A percentile compares a stretch with the other conserved stretches of the same genome.
Evolutionary conservation across 1,140 invertebrate species (phyloP).

Genomic region (Odontomachus brunneus): DNA sequence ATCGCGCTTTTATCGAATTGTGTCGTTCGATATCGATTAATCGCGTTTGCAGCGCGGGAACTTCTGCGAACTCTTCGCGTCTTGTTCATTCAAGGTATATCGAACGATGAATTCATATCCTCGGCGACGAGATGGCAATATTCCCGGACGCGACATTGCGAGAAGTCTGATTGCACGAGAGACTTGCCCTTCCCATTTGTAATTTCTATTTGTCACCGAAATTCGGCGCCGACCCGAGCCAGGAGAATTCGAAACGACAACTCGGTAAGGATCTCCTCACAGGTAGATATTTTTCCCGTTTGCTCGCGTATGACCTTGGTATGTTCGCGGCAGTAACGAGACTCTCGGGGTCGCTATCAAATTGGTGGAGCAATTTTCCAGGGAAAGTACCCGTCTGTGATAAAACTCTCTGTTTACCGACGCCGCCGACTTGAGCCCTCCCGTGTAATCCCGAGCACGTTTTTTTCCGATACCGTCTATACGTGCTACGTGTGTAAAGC

Average conservation of each 20-base stretch:
- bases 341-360: conserved; percentile 48
- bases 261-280: conserved; percentile 19
- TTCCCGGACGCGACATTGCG: too few species aligned
- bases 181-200: neutral
- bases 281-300: conserved; percentile 43
- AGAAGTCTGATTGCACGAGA: too few species aligned
- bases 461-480: conserved; percentile 59
- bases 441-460: conserved; percentile 55
- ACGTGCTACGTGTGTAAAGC: conserved; percentile 57
- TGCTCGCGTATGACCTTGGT: conserved; percentile 14
- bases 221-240: neutral
- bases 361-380: conserved; percentile 55
- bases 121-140: too few species aligned
- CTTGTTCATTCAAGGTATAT: too few species aligned
- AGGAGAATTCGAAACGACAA: conserved; percentile 3
- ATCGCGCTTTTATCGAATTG: conserved; percentile 13
- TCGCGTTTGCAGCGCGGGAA: too few species aligned
- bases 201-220: neutral
- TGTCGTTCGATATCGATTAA: conserved; percentile 26
- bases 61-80: too few species aligned
- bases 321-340: conserved; percentile 43
- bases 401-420: conserved; percentile 62
- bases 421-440: conserved; percentile 55
- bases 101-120: too few species aligned
- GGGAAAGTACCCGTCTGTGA: conserved; percentile 45